phyloP scores from a whole-genome alignment of 1,140 invertebrate species.

The Papilio xuthus region DNA sequence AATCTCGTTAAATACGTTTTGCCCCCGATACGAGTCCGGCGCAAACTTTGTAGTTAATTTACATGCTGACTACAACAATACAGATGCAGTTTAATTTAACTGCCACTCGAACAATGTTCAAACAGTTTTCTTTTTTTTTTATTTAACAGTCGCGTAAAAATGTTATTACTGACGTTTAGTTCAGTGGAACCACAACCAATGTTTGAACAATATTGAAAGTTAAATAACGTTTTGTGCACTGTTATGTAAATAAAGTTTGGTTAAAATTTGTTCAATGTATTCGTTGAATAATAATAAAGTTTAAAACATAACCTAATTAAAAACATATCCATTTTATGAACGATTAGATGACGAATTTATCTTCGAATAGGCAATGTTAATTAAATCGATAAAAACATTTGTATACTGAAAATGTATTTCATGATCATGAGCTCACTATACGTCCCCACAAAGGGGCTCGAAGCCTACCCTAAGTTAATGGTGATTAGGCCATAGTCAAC shows the following conservation, averaged over 20 bases:
- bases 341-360: too few species aligned
- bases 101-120: background rate
- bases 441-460: too few species aligned
- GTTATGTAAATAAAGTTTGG: background rate
- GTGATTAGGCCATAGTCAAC: too few species aligned
- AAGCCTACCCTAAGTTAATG: too few species aligned
- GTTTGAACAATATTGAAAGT: background rate
- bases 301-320: too few species aligned
- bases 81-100: constrained; percentile 15
- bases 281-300: too few species aligned
- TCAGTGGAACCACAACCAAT: background rate
- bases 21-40: background rate
- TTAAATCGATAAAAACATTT: too few species aligned
- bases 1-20: constrained; percentile 20
- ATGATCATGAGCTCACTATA: too few species aligned
- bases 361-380: too few species aligned
- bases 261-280: background rate
- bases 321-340: too few species aligned
- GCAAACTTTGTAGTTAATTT: constrained; percentile 23
- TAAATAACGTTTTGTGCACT: background rate
- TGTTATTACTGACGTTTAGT: background rate
- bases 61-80: constrained; percentile 3
- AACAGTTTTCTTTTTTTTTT: constrained; percentile 6
- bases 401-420: too few species aligned
- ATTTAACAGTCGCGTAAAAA: background rate